Evolutionary conservation across 2,113 vertebrate species (phyloP).

Genomic region (Heliornis fulica): DNA sequence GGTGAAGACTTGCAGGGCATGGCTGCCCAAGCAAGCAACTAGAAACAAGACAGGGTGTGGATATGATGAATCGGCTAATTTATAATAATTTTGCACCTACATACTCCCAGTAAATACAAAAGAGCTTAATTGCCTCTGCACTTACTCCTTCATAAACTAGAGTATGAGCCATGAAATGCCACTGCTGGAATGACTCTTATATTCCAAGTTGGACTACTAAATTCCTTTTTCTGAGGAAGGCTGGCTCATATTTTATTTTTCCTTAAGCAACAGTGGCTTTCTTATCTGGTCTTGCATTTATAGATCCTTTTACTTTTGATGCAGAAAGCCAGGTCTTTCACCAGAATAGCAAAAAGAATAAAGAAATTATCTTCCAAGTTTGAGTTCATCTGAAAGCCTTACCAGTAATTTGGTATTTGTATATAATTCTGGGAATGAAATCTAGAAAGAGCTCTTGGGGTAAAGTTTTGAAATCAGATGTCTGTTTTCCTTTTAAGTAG

Average conservation of each 20-base stretch:
- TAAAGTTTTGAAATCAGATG: neutral
- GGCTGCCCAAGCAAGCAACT: neutral
- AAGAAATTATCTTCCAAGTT: neutral
- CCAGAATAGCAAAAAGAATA: neutral
- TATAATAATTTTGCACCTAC: neutral
- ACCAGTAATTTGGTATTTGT: neutral
- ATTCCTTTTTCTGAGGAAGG: neutral
- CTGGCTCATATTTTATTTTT: neutral
- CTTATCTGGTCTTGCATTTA: neutral
- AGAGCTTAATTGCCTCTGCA: neutral
- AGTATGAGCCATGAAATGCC: neutral
- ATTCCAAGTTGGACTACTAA: neutral
- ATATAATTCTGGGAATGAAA: neutral
- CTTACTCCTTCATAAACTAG: neutral
- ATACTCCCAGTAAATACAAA: neutral
- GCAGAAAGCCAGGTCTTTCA: neutral
- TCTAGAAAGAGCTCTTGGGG: neutral
- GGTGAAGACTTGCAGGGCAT: neutral
- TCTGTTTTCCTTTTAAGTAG: neutral
- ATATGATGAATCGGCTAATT: neutral
- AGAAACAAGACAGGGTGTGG: neutral
- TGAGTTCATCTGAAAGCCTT: neutral
- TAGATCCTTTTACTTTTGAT: neutral
- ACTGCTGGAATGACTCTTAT: neutral
- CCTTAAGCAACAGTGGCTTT: neutral